phyloP scores from a whole-genome alignment of 2,888 invertebrate species.

The Bellardia bayeri region DNA sequence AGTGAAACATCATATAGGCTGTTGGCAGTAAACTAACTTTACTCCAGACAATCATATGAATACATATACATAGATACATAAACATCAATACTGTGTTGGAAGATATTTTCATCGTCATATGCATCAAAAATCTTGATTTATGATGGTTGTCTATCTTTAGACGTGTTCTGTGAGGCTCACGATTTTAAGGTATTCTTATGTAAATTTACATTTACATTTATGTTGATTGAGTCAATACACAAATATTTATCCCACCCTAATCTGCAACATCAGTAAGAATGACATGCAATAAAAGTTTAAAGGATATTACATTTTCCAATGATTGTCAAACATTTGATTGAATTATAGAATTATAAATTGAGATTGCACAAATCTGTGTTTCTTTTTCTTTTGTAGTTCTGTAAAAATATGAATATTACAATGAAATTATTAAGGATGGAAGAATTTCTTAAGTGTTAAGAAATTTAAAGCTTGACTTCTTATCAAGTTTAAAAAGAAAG shows the following conservation, averaged over 20 bases:
- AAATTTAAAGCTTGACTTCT: no score
- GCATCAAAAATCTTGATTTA: neutral
- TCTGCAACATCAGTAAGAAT: no score
- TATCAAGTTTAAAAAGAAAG: no score
- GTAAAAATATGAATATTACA: neutral
- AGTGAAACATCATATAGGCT: neutral
- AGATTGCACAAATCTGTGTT: neutral
- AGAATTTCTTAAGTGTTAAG: no score
- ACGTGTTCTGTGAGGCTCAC: neutral
- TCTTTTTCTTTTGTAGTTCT: neutral
- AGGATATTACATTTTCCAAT: neutral
- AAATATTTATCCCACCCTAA: no score
- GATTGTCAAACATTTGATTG: conserved; percentile 8
- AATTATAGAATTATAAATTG: neutral
- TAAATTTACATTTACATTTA: no score
- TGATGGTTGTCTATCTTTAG: neutral
- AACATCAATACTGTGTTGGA: neutral
- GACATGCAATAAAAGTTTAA: neutral
- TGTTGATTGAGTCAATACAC: no score
- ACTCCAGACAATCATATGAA: no score
- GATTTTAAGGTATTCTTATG: neutral
- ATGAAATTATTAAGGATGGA: neutral
- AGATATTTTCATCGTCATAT: neutral
- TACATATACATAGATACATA: no score
- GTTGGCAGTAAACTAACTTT: neutral